Evolutionary conservation across 2,888 invertebrate species (phyloP).

Genomic region (Xestia sexstrigata): DNA sequence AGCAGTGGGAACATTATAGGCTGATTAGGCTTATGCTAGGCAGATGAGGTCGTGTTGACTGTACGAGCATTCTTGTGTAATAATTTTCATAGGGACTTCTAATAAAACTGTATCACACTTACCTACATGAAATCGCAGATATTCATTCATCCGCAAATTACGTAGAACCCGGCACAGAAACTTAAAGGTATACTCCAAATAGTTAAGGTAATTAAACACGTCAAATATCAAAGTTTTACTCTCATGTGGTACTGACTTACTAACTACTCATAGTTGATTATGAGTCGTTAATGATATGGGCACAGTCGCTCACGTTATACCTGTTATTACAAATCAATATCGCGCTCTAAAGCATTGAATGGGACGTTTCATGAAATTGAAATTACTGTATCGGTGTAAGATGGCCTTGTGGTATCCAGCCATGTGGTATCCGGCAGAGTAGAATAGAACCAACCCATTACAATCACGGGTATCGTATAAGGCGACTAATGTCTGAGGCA

Average conservation of each 20-base stretch:
- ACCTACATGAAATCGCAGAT: background rate
- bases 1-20: too few species aligned
- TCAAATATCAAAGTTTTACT: constrained; percentile 45
- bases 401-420: too few species aligned
- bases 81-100: background rate
- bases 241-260: constrained; percentile 14
- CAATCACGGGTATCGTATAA: too few species aligned
- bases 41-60: background rate
- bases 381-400: background rate
- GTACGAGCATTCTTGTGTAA: background rate
- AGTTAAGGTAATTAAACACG: constrained; percentile 40
- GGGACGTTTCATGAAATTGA: background rate
- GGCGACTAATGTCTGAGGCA: too few species aligned
- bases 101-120: background rate
- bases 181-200: background rate
- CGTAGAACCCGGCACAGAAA: background rate
- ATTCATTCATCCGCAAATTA: background rate
- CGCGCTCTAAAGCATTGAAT: constrained; percentile 16
- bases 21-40: background rate
- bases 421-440: too few species aligned
- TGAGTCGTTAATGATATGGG: constrained; percentile 34
- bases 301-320: constrained; percentile 1
- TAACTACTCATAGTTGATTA: constrained; percentile 23
- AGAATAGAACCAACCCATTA: too few species aligned
- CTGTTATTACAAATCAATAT: constrained; percentile 48